Evolutionary conservation across 2,888 invertebrate species (phyloP).

Genomic region (Carterocephalus palaemon): DNA sequence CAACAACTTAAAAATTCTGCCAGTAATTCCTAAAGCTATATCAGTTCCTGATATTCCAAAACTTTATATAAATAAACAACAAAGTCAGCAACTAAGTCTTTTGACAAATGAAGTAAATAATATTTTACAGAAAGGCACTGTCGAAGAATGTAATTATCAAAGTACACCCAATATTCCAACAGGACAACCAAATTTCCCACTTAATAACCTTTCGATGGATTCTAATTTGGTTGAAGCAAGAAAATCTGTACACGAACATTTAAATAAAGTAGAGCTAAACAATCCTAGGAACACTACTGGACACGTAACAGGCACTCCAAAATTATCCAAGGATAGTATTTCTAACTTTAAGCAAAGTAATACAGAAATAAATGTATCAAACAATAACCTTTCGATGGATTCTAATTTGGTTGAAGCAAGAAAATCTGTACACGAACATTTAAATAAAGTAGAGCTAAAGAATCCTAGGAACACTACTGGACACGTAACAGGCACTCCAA

Average conservation of each 20-base stretch:
- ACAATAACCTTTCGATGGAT: too few relatives aligned
- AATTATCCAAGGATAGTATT: background rate
- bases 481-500: background rate
- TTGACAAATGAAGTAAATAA: slow-evolving; percentile 37
- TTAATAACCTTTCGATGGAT: background rate
- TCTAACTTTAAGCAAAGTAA: slow-evolving; percentile 4
- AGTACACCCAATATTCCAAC: background rate
- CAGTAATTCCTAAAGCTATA: slow-evolving; percentile 35
- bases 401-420: too few relatives aligned
- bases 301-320: background rate
- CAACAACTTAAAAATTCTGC: slow-evolving; percentile 1
- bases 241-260: background rate
- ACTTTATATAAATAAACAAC: slow-evolving; percentile 44
- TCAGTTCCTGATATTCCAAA: slow-evolving; percentile 44
- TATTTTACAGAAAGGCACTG: slow-evolving; percentile 29
- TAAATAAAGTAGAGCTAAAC: slow-evolving; percentile 3
- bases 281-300: background rate
- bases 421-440: too few relatives aligned
- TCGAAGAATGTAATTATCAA: background rate
- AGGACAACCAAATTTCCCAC: background rate
- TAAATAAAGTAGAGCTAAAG: background rate
- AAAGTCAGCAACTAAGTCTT: slow-evolving; percentile 38
- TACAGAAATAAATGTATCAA: background rate
- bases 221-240: background rate
- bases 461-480: background rate